Conservation (phyloP, 2,113 vertebrate genomes). For the Oreotragus oreotragus region DNA sequence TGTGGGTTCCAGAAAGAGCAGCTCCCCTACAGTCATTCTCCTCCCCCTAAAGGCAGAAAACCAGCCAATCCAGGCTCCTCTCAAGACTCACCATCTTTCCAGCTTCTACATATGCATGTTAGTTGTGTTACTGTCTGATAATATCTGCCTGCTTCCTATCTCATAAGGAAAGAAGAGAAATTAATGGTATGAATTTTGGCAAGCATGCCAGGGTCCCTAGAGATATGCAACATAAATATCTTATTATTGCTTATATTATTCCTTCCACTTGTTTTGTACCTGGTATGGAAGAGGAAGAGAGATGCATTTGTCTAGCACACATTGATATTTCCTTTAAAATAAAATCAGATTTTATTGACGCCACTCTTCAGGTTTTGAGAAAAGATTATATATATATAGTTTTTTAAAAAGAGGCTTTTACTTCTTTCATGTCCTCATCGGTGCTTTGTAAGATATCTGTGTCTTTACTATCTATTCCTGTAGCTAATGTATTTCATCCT, state of each 20-base stretch:
- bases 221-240: conserved; percentile 51
- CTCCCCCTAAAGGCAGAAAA: background rate
- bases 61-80: background rate
- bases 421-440: background rate
- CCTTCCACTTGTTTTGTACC: background rate
- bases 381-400: background rate
- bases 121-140: background rate
- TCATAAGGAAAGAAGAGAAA: conserved; percentile 21
- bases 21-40: background rate
- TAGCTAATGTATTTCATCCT: background rate
- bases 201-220: background rate
- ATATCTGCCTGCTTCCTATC: background rate
- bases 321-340: background rate
- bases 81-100: background rate
- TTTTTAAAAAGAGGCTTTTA: background rate
- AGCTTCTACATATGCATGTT: background rate
- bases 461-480: background rate
- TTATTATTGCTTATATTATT: conserved; percentile 42
- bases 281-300: background rate
- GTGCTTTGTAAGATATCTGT: background rate
- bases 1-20: background rate
- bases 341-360: background rate
- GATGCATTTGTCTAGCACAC: background rate
- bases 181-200: conserved; percentile 52
- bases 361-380: background rate